phyloP scores from a whole-genome alignment of 2,797 vertebrate genomes.

The Enteromius thamalakanensis region DNA sequence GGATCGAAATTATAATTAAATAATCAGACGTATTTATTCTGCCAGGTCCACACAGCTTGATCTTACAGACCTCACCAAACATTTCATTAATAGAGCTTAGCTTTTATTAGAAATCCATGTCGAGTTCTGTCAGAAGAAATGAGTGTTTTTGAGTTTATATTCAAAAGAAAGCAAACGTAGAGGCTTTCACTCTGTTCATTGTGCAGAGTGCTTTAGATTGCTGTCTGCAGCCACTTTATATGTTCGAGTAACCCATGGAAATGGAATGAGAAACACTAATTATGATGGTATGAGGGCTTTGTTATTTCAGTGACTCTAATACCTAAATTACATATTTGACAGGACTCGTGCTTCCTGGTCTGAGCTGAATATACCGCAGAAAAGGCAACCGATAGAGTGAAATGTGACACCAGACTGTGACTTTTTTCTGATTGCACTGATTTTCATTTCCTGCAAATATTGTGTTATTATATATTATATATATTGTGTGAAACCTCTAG shows the following conservation, averaged over 20 bases:
- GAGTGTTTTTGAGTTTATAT: background rate
- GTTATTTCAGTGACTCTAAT: slow-evolving; percentile 5
- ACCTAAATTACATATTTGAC: slow-evolving; percentile 4
- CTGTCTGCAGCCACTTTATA: slow-evolving; percentile 17
- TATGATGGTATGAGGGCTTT: slow-evolving; percentile 19
- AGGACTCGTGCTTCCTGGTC: background rate
- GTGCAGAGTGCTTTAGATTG: slow-evolving; percentile 2
- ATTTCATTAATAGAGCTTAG: background rate
- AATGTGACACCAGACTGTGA: background rate
- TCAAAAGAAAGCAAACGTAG: background rate
- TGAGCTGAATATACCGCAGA: background rate
- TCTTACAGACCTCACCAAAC: background rate
- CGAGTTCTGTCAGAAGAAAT: background rate
- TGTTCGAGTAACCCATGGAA: background rate
- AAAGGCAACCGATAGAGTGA: background rate
- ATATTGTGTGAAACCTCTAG: background rate
- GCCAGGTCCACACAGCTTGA: background rate
- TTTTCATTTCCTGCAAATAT: background rate
- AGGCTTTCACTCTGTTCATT: background rate
- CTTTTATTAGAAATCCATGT: background rate
- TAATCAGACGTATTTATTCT: background rate
- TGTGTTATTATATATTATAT: no score
- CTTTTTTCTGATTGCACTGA: background rate
- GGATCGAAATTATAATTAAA: background rate
- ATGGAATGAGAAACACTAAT: slow-evolving; percentile 42